Evolutionary conservation across 1,140 invertebrate genomes (phyloP).

Genomic region (Cydia strobilella): DNA sequence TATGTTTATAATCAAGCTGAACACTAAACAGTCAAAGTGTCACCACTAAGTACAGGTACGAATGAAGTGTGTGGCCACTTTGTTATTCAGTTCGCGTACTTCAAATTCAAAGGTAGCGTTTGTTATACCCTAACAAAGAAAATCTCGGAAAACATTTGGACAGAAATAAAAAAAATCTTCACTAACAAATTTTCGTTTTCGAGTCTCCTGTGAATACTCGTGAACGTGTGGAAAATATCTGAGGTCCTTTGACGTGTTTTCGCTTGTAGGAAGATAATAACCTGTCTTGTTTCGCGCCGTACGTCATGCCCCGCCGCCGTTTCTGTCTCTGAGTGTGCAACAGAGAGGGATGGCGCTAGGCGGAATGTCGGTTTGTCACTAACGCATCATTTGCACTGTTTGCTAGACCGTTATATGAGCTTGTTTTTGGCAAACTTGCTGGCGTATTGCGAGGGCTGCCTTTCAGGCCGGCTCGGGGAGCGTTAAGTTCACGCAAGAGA

Average conservation of each 20-base stretch:
- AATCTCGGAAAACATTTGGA: constrained; percentile 73
- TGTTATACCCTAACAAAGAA: constrained; percentile 75
- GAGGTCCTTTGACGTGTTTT: constrained; percentile 63
- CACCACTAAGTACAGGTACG: constrained; percentile 12
- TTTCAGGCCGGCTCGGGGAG: constrained; percentile 67
- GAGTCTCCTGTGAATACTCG: constrained; percentile 72
- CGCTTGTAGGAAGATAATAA: constrained; percentile 74
- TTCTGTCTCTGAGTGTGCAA: constrained; percentile 43
- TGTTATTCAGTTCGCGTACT: constrained; percentile 64
- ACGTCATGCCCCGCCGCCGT: constrained; percentile 58
- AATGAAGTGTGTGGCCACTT: constrained; percentile 41
- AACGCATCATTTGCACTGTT: constrained; percentile 76
- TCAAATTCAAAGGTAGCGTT: constrained; percentile 75
- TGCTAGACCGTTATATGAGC: constrained; percentile 74
- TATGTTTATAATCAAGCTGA: background rate
- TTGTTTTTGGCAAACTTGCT: constrained; percentile 76
- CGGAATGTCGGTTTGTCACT: constrained; percentile 67
- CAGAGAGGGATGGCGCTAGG: constrained; percentile 51
- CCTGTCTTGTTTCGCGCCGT: constrained; percentile 74
- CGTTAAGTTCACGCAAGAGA: constrained; percentile 63
- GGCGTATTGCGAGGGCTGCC: constrained; percentile 64
- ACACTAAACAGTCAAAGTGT: background rate
- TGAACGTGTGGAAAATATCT: constrained; percentile 77
- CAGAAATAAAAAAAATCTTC: constrained; percentile 70
- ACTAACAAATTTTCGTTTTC: constrained; percentile 77